Base-by-base conservation (phyloP, 2,797 vertebrate species). In the Neosilurus hyrtlii region DNA sequence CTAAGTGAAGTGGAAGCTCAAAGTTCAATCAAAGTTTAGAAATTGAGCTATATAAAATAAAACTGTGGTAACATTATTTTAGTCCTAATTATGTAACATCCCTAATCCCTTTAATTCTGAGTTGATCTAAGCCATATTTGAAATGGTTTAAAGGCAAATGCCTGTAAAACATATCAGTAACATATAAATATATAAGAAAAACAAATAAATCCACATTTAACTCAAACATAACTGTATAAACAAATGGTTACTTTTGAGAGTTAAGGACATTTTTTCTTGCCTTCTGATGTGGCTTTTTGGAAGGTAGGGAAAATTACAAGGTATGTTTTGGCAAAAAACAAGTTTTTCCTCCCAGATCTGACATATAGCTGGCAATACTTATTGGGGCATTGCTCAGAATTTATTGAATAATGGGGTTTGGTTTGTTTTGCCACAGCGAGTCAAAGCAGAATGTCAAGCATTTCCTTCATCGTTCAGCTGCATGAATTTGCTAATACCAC, bases 221-320 rank as follows among this genome's bases (percentile, higher is more conserved):
- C 91, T 91, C 86, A 89, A 86, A 56, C 62, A 90, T 91, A 93
- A 94, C 82, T 83, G 84, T 88, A 93, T 91, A 93, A 76, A 67
- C 82, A 85, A 82, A 88, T 73, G 89, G 89, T 89, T 92, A 86
- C 87, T 89, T 43, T 43, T 90, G 91, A 93, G 88, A 87, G 90
- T 87, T 91, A 89, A 87, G 91, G 90, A 90, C 90, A 91, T 88
- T 92, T 63, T 91, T 88, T 90, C 87, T 88, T 86, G 87, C 87
- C 84, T 87, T 92, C 88, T 91, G 87, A 88, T 93, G 93, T 90
- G 93, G 94, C 90, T 88, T 87, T 89, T 89, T 79, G 85, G 92
- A 94, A 94, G 92, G 93, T 94, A 93, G 92, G 83, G 91, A 89
- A 91, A 94, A 94, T 94, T 92, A 93, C 86, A 95, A 92, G 90